phyloP scores from a whole-genome alignment of 2,888 invertebrate genomes.

The Taphrorychus bicolor region DNA sequence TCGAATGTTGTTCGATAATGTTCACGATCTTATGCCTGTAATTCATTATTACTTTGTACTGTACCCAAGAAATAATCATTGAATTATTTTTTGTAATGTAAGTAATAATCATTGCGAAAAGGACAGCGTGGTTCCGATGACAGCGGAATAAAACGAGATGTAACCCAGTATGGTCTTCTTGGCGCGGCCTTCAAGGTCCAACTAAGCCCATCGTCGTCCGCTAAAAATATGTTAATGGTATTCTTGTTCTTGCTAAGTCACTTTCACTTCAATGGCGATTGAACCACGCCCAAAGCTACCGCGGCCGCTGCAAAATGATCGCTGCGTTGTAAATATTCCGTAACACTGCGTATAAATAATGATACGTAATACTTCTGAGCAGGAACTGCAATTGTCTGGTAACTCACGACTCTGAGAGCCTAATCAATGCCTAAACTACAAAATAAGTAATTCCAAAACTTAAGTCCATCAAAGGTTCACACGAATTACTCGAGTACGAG shows the following conservation, averaged over 20 bases:
- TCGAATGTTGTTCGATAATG: no score
- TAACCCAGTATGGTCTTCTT: background rate
- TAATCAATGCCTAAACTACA: background rate
- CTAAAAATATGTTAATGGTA: conserved; percentile 47
- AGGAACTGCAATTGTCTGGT: background rate
- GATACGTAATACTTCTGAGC: conserved; percentile 1
- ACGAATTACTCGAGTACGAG: background rate
- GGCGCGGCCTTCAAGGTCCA: conserved; percentile 43
- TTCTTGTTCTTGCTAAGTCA: conserved; percentile 51
- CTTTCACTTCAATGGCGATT: conserved; percentile 49
- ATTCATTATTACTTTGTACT: no score
- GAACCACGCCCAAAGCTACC: conserved; percentile 43
- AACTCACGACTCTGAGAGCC: background rate
- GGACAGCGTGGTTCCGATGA: background rate
- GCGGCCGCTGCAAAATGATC: conserved; percentile 7
- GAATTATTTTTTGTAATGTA: no score
- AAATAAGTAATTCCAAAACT: no score
- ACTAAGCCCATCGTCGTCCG: conserved; percentile 46
- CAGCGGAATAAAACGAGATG: background rate
- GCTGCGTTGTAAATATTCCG: conserved; percentile 10
- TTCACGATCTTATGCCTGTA: no score
- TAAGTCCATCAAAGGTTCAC: background rate
- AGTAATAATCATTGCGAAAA: no score
- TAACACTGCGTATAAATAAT: background rate
- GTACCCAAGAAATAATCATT: no score